Evolutionary conservation across 2,797 vertebrate genomes (phyloP).

Genomic region (Ceryle rudis): DNA sequence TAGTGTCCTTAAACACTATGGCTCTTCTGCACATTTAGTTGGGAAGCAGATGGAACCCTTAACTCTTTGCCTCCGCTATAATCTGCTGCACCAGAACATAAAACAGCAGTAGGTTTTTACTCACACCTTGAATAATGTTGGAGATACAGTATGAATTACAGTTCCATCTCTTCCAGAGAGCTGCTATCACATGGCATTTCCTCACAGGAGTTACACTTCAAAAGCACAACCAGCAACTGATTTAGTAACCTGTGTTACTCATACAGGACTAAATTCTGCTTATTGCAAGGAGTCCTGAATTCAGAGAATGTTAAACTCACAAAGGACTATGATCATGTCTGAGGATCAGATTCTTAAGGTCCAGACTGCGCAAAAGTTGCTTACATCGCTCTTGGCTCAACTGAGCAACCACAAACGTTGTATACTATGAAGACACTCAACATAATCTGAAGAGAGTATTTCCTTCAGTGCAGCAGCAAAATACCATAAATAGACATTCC

Average conservation of each 20-base stretch:
- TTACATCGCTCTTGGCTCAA: conserved; percentile 31
- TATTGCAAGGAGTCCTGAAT: not conserved
- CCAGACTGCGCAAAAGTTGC: not conserved
- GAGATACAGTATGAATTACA: not conserved
- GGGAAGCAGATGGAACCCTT: not conserved
- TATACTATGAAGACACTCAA: conserved; percentile 44
- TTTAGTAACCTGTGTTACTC: not conserved
- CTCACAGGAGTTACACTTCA: not conserved
- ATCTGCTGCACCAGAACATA: not conserved
- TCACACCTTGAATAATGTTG: not conserved
- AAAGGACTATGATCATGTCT: not conserved
- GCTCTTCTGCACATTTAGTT: not conserved
- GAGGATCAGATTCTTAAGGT: not conserved
- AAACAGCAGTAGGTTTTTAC: not conserved
- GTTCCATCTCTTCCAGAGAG: not conserved
- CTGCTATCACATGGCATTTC: not conserved
- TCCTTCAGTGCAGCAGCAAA: conserved; percentile 56
- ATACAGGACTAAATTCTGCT: not conserved
- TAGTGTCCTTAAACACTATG: not conserved
- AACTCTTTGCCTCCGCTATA: not conserved
- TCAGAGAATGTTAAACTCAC: not conserved
- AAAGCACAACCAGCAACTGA: not conserved
- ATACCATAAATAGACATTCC: conserved; percentile 69
- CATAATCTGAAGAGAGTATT: conserved; percentile 48
- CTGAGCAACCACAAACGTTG: conserved; percentile 51